Evolutionary conservation across 2,797 vertebrate genomes (phyloP).

Genomic region (Coilia nasus): DNA sequence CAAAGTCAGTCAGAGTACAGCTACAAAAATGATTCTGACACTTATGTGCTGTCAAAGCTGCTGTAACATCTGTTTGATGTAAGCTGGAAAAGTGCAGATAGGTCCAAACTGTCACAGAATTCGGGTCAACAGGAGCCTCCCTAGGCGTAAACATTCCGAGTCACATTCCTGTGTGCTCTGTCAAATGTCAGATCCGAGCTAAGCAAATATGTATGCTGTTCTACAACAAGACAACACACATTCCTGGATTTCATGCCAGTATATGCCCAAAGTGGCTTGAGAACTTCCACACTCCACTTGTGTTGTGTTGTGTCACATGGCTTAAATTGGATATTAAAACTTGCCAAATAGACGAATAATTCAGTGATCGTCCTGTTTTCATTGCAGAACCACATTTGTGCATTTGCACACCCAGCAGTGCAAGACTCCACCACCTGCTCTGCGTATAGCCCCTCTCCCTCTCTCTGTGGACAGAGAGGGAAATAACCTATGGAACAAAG

Average conservation of each 20-base stretch:
- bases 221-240: not conserved
- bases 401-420: not conserved
- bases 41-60: too few species aligned
- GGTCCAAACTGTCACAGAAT: not conserved
- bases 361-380: not conserved
- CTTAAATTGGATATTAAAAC: not conserved
- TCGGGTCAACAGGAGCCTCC: not conserved
- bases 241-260: not conserved
- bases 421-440: not conserved
- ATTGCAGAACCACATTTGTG: not conserved
- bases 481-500: not conserved
- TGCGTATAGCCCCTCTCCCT: not conserved
- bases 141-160: not conserved
- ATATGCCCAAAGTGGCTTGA: not conserved
- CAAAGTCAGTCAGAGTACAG: too few species aligned
- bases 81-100: not conserved
- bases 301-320: not conserved
- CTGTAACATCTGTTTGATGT: too few species aligned
- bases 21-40: too few species aligned
- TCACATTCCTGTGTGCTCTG: not conserved
- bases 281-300: not conserved
- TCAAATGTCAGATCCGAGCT: not conserved
- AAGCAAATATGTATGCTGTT: not conserved
- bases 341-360: not conserved
- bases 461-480: not conserved